Evolutionary conservation across 1,140 invertebrate species (phyloP), one percentile per base, ranked within the genome.

Genomic region (Trichomalopsis sarcophagae): DNA sequence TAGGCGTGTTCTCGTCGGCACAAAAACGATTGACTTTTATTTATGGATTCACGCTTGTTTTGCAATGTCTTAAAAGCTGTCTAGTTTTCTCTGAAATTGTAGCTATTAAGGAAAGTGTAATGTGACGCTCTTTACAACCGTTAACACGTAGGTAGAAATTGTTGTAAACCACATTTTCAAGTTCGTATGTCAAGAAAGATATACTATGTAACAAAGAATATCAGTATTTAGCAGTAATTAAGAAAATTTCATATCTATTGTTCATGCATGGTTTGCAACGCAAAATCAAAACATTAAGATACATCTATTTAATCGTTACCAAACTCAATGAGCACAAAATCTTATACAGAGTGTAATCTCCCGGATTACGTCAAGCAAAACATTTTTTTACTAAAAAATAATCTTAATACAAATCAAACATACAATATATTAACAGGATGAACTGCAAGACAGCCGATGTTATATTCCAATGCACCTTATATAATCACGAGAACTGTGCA

Each of bases 341-440:
- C 40, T 44, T 44, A 44, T 9, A 44, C 40, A 44, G 7, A 44
- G 40, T 44, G 1, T 44, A 44, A 44, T 44, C 40, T 9, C 9
- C 6, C 9, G 40, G 40, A 44, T 44, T 44, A 44, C 40, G 7
- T 44, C 40, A 44, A 44, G 40, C 40, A 44, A 44, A 44, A 44
- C 40, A 44, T 10, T 21, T 55, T 0, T 17, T 55, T 55, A 2
- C 14, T 66, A 27, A 30, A 71, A 23, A 69, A 27, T n/a, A 47
- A 33, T 50, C 33, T 30, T 21, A 13, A 73, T 55, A 81, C 44
- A 55, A 62, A 73, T 82, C 47, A 14, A 82, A 47, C 76, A 17
- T 55, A 14, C 30, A 4, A 40, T 74, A 75, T 55, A 82, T 62
- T 23, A 82, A 33, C 71, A 30, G 50, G 50, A 27, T 40, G 17